Evolutionary conservation across 2,113 vertebrate species (phyloP), one percentile per base, ranked within the genome.

Genomic region (Callorhinus ursinus): DNA sequence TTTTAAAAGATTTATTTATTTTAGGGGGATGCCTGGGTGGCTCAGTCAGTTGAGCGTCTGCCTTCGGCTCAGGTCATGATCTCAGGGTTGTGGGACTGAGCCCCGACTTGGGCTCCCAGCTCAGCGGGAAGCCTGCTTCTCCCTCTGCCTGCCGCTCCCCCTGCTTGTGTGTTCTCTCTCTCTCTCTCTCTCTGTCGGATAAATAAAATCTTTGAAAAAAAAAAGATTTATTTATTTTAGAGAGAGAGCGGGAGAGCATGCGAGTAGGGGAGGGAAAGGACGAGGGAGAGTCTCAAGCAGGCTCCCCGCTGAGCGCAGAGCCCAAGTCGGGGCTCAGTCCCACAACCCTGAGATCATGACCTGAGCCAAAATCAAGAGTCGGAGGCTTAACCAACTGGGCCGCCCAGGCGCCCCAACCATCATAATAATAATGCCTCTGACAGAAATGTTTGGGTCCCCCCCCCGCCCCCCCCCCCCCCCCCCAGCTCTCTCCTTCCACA

Each of bases 101-200:
- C 1, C 26, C 12, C 0, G 0, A 1, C 14, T 31, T 5, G 5
- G 26, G 61, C 61, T 63, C 61, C 61, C 26, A 28, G 61, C 61
- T 63, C 61, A 13, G 59, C 0, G 1, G 61, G 61, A 11, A 63
- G 61, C 4, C 26, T 63, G 61, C 26, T 5, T 63, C 61, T 63
- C 61, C 12, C 61, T 63, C 4, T 31, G 26, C 26, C 26, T 63
- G 26, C 61, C 9, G 26, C 61, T 31, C 53, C 61, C 61, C 26
- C 61, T 28, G 26, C 61, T 63, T 31, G 61, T 63, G 61, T 46
- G 7, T 46, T 46, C 46, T 46, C 4, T 5, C 61, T 63, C 61
- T 39, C 39, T 39, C 39, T 39, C 39, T 63, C 11, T 63, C 61
- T 63, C 55, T 21, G 59, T 61, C 59, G 26, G 31, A 63, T 31